A percentile compares a stretch with the other conserved stretches of the same genome.
Evolutionary conservation across 1,140 invertebrate species (phyloP).

Genomic region (Trissolcus basalis): DNA sequence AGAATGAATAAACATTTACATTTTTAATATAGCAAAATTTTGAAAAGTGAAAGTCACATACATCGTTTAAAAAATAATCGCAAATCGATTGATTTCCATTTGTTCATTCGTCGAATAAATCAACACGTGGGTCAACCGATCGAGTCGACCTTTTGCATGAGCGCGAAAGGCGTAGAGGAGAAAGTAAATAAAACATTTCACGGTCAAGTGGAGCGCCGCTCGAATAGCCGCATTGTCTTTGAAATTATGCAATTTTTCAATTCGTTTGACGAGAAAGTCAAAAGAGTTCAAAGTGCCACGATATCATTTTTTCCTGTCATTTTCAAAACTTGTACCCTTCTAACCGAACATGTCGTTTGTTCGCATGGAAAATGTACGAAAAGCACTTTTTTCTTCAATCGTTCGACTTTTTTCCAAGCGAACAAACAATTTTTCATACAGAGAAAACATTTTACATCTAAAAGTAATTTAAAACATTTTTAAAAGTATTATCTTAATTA

Average conservation of each 20-base stretch:
- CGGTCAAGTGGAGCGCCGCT: conserved; percentile 40
- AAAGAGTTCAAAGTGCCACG: conserved; percentile 26
- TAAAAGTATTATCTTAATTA: background rate
- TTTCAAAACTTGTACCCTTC: too few relatives aligned
- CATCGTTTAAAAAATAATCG: conserved; percentile 42
- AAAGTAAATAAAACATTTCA: conserved; percentile 57
- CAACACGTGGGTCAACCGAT: conserved; percentile 52
- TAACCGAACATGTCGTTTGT: too few relatives aligned
- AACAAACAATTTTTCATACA: background rate
- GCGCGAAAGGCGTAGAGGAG: conserved; percentile 51
- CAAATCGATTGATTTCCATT: conserved; percentile 54
- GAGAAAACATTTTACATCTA: conserved; percentile 29
- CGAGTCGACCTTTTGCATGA: conserved; percentile 37
- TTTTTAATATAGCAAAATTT: background rate
- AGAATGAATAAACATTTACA: too few relatives aligned
- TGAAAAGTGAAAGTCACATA: conserved; percentile 31
- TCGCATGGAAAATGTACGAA: too few relatives aligned
- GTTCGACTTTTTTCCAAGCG: too few relatives aligned
- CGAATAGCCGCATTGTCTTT: conserved; percentile 20
- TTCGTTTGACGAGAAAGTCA: background rate
- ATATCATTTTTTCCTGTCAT: conserved; percentile 14
- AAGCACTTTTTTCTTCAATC: conserved; percentile 5
- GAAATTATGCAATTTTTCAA: conserved; percentile 35
- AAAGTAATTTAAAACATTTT: conserved; percentile 11
- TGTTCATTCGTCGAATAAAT: conserved; percentile 51